A percentile compares a stretch with the other conserved stretches of the same genome.
phyloP scores from a whole-genome alignment of 2,797 vertebrate genomes.

The Anguilla megastoma region DNA sequence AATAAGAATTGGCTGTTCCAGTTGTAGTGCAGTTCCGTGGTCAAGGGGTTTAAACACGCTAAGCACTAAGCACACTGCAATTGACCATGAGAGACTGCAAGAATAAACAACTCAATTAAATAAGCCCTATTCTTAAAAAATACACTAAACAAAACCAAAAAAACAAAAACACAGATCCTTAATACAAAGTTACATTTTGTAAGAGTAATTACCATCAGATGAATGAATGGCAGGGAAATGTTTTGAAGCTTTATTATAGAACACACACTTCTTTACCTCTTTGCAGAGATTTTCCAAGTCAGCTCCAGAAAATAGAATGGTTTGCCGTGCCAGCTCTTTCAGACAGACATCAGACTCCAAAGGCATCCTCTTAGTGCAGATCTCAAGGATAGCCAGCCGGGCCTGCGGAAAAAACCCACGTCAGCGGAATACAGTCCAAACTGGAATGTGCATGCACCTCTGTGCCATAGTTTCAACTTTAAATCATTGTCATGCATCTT shows the following conservation, averaged over 20 bases:
- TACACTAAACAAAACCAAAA: not conserved
- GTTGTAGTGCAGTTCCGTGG: not conserved
- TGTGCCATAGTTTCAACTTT: not conserved
- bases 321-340: constrained; percentile 74
- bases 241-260: not conserved
- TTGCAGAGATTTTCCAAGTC: constrained; percentile 91
- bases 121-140: not conserved
- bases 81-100: not conserved
- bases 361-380: constrained; percentile 78
- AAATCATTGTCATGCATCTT: not conserved
- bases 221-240: not conserved
- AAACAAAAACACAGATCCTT: not conserved
- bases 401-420: constrained; percentile 65
- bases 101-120: not conserved
- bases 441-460: not conserved
- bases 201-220: not conserved
- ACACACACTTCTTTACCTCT: constrained; percentile 76
- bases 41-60: not conserved
- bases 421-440: no score
- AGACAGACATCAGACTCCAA: constrained; percentile 75
- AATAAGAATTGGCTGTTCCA: not conserved
- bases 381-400: constrained; percentile 81
- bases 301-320: constrained; percentile 86
- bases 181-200: not conserved
- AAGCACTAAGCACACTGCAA: no score